phyloP scores from a whole-genome alignment of 2,113 vertebrate species.

The Alectura lathami region DNA sequence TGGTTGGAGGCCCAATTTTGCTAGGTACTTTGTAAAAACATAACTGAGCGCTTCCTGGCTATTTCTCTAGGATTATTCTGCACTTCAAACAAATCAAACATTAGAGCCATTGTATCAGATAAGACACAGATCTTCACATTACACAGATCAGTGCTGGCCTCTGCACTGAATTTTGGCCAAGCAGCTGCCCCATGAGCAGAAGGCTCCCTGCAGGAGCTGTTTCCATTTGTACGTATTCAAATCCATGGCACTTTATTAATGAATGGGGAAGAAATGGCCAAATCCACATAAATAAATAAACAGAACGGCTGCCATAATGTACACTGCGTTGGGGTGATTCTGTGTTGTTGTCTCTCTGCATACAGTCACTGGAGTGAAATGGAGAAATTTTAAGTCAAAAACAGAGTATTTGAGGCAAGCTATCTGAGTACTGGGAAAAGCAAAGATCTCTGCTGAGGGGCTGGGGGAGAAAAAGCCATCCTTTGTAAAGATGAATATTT shows the following conservation, averaged over 20 bases:
- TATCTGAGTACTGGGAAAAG: neutral
- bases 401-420: neutral
- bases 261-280: neutral
- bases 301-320: fast-evolving
- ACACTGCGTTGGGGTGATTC: neutral
- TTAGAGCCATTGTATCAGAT: neutral
- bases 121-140: neutral
- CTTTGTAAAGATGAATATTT: conserved; percentile 59
- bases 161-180: neutral
- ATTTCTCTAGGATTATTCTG: neutral
- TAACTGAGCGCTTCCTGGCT: neutral
- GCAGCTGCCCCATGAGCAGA: neutral
- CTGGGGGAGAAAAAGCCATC: neutral
- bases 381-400: conserved; percentile 5
- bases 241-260: neutral
- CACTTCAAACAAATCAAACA: neutral
- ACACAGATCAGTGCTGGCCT: neutral
- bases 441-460: neutral
- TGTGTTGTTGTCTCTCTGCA: neutral
- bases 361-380: neutral
- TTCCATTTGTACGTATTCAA: neutral
- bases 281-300: conserved; percentile 35
- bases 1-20: neutral
- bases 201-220: neutral
- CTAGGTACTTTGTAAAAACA: neutral